These are phyloP conservation scores for Drosophila cardini DNA, from an alignment of 1,140 invertebrate genomes.

Conservation along the genomic window DNA sequence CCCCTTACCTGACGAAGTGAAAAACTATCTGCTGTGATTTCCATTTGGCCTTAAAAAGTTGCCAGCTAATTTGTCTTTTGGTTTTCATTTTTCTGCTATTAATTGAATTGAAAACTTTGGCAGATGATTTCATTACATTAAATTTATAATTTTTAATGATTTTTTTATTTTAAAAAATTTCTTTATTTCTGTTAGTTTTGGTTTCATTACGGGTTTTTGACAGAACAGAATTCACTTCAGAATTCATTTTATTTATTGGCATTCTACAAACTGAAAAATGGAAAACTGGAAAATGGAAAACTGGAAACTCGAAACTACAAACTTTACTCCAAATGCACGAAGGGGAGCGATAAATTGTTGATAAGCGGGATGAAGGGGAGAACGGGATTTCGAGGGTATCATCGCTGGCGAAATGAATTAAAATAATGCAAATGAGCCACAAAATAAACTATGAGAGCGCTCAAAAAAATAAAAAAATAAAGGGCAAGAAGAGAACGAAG, in stretches of 20 bases:
- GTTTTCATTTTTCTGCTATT: constrained; percentile 46
- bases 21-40: constrained; percentile 76
- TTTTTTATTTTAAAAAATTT: constrained; percentile 14
- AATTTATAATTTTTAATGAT: neutral
- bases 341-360: neutral
- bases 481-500: neutral
- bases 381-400: neutral
- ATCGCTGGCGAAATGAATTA: constrained; percentile 60
- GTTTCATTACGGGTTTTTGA: constrained; percentile 27
- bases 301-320: constrained; percentile 17
- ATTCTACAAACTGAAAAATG: constrained; percentile 8
- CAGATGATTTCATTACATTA: constrained; percentile 54
- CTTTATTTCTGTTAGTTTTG: constrained; percentile 34
- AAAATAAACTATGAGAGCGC: constrained; percentile 49
- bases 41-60: constrained; percentile 61
- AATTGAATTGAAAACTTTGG: constrained; percentile 74
- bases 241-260: constrained; percentile 59
- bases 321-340: neutral
- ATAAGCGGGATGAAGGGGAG: too few species aligned
- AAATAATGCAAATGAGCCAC: constrained; percentile 80
- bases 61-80: constrained; percentile 67
- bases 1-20: constrained; percentile 13
- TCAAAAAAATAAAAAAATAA: too few species aligned
- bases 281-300: too few species aligned
- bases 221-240: too few species aligned